Evolutionary conservation across 2,888 invertebrate species (phyloP).

Genomic region (Cistogaster globosa): DNA sequence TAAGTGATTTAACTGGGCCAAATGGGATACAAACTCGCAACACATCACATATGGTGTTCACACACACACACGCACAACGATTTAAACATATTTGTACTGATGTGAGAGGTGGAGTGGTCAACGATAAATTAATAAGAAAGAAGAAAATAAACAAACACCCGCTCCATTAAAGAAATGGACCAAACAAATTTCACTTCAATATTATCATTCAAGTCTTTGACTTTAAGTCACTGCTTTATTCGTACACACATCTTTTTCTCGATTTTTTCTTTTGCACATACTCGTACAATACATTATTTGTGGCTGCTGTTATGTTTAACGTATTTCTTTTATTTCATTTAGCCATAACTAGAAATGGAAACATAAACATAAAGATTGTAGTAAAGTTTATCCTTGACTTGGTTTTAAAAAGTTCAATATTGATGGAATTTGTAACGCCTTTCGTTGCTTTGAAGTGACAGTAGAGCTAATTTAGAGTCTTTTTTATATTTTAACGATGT

Average conservation of each 20-base stretch:
- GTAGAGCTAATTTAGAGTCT: constrained; percentile 14
- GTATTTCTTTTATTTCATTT: constrained; percentile 38
- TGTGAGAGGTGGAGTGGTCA: constrained; percentile 38
- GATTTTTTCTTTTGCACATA: background rate
- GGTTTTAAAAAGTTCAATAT: constrained; percentile 38
- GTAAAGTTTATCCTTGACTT: constrained; percentile 65
- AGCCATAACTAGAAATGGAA: constrained; percentile 51
- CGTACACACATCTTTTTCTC: background rate
- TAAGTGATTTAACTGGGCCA: constrained; percentile 72
- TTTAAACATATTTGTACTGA: background rate
- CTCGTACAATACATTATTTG: constrained; percentile 11
- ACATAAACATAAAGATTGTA: constrained; percentile 53
- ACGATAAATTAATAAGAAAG: constrained; percentile 44
- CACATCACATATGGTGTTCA: constrained; percentile 36
- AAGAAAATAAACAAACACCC: constrained; percentile 48
- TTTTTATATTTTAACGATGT: background rate
- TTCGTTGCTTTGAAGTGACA: constrained; percentile 27
- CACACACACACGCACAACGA: background rate
- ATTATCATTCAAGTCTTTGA: constrained; percentile 35
- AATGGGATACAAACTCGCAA: constrained; percentile 9
- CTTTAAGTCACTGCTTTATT: background rate
- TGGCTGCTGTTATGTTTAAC: background rate
- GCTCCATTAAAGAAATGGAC: constrained; percentile 41
- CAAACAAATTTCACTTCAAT: constrained; percentile 52
- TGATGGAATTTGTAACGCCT: constrained; percentile 65